Percentiles rank a stretch among this genome's conserved stretches.
Conservation (phyloP, 2,797 vertebrate species). For the Liasis olivaceus region DNA sequence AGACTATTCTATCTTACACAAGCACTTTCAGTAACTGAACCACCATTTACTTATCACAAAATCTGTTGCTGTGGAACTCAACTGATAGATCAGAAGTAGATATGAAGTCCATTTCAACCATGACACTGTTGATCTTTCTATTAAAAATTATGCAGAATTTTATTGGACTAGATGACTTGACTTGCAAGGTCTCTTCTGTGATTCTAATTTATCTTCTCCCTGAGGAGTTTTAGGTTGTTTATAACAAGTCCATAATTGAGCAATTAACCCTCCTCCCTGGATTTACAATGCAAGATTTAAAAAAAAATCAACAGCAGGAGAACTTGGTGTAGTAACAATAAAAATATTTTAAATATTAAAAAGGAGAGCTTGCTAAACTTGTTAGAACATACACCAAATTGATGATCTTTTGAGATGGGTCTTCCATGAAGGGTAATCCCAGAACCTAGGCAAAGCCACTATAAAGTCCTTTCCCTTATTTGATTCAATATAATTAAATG, state of each 20-base stretch:
- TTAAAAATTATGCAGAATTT: background rate
- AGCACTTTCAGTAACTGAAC: background rate
- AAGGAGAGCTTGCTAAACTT: background rate
- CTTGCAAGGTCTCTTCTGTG: background rate
- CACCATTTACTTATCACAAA: slow-evolving; percentile 1
- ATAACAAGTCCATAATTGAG: background rate
- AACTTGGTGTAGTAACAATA: background rate
- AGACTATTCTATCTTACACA: background rate
- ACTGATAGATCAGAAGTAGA: background rate
- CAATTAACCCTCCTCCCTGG: background rate
- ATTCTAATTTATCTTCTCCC: background rate
- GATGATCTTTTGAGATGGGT: background rate
- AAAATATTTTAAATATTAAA: background rate
- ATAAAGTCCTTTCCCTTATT: background rate
- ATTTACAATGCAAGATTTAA: background rate
- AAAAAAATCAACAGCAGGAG: background rate
- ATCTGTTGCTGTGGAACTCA: background rate
- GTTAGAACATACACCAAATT: background rate
- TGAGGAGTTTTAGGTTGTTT: background rate
- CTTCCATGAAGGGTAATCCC: background rate
- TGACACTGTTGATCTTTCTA: background rate
- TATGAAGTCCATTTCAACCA: background rate
- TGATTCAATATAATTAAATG: background rate
- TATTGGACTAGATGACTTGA: background rate
- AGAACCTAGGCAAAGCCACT: background rate